Base-by-base conservation (phyloP, 2,888 invertebrate genomes). In the Drosophila sordidapex region DNA sequence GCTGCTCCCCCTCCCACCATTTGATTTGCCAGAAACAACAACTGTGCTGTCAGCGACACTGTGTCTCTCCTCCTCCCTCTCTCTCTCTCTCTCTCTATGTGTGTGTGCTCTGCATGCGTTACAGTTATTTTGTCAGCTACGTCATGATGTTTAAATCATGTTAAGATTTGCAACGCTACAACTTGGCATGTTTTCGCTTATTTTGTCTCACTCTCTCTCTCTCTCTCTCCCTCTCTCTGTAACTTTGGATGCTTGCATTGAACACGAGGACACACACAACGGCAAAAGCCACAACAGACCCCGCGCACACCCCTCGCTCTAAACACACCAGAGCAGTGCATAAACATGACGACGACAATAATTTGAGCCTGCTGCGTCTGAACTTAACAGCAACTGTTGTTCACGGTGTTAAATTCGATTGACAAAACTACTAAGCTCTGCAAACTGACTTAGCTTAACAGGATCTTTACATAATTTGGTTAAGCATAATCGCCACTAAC, bases 61-160 rank as follows among this genome's bases (percentile, higher is more conserved):
- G 49, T 48, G 51, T 36, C 25, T 54, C 54, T 54, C 27, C n/a
- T 13, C 36, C 11, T 15, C 51, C 18, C 21, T 13, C 7, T 21
- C 7, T 21, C 0, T 13, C 1, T 1, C 1, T 13, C 1, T 0
- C 1, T 1, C 2, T 21, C 4, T 4, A 4, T 15, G 1, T 46
- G 13, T 46, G 4, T 46, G 25, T 46, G 25, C 46, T 25, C 27
- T 46, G 73, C 65, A 46, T 68, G 52, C 31, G 25, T 27, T 43
- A 57, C 54, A 43, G 72, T 70, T 71, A 58, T 33, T 65, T 38
- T 49, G 54, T 68, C 70, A 53, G 67, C 70, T 58, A 71, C 73
- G 62, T 70, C 70, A 69, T 82, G 81, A 75, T 70, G 85, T 72
- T 85, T 79, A 85, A 85, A 85, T 85, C 85, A 85, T 77, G 83